Evolutionary conservation across 2,113 vertebrate species (phyloP).

Genomic region (Bubo blakistoni): DNA sequence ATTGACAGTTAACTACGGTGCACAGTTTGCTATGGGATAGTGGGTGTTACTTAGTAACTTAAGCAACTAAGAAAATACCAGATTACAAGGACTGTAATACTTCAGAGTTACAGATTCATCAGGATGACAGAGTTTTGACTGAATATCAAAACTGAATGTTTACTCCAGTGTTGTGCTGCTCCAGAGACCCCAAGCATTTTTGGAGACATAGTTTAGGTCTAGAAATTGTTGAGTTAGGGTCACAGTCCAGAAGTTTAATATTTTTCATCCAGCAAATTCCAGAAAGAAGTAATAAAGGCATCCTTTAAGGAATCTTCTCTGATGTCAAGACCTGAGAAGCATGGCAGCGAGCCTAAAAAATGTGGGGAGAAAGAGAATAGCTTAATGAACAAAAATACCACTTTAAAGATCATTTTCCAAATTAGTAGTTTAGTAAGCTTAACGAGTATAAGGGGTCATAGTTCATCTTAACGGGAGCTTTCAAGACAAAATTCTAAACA

Average conservation of each 20-base stretch:
- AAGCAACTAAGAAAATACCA: not conserved
- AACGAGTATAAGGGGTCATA: fast-evolving
- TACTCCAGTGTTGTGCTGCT: not conserved
- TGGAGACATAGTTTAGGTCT: not conserved
- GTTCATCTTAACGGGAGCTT: not conserved
- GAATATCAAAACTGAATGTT: not conserved
- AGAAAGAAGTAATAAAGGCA: not conserved
- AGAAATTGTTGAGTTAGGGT: not conserved
- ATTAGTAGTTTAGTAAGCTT: not conserved
- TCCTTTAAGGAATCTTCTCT: conserved; percentile 86
- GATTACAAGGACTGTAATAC: not conserved
- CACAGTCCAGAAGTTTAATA: not conserved
- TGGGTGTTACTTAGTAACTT: not conserved
- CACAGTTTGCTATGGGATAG: not conserved
- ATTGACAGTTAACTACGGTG: not conserved
- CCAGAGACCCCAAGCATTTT: not conserved
- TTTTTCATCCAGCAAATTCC: not conserved
- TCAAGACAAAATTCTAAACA: not conserved
- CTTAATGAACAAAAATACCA: not conserved
- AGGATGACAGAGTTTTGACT: not conserved
- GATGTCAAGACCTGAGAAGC: conserved; percentile 82
- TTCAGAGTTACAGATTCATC: not conserved
- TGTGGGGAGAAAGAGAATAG: not conserved
- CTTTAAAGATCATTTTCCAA: not conserved
- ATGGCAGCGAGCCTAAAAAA: conserved; percentile 75